These are phyloP conservation scores for Tricholaema leucomelas DNA, from an alignment of 2,113 vertebrate genomes.

Conservation along the genomic window DNA sequence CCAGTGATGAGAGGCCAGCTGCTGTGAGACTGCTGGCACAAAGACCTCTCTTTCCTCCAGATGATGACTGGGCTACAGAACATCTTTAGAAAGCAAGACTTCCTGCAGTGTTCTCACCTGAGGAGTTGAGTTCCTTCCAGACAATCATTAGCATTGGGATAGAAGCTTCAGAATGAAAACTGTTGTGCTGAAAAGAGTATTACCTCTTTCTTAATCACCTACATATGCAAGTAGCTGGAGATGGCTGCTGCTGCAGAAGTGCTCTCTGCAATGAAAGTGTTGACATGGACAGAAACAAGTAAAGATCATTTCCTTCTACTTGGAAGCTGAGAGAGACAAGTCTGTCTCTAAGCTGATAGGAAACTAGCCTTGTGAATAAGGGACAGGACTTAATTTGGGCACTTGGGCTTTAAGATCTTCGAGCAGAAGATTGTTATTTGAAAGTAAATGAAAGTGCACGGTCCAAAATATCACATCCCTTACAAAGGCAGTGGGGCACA, in stretches of 20 bases:
- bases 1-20: not conserved
- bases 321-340: not conserved
- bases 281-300: not conserved
- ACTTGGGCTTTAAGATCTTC: not conserved
- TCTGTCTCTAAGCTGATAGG: not conserved
- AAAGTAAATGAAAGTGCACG: not conserved
- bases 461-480: not conserved
- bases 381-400: not conserved
- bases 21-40: not conserved
- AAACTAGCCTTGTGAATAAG: not conserved
- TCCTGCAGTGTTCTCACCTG: not conserved
- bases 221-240: not conserved
- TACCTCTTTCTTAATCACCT: not conserved
- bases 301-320: not conserved
- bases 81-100: not conserved
- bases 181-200: not conserved
- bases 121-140: not conserved
- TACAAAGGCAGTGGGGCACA: not conserved
- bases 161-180: not conserved
- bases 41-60: not conserved
- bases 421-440: not conserved
- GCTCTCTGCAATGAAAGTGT: not conserved
- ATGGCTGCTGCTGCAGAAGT: not conserved
- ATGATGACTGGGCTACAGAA: not conserved
- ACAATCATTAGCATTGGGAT: fast-evolving